A percentile compares a stretch with the other conserved stretches of the same genome.
Evolutionary conservation across 2,113 vertebrate genomes (phyloP).

Genomic region (Orientallactaga bullata): DNA sequence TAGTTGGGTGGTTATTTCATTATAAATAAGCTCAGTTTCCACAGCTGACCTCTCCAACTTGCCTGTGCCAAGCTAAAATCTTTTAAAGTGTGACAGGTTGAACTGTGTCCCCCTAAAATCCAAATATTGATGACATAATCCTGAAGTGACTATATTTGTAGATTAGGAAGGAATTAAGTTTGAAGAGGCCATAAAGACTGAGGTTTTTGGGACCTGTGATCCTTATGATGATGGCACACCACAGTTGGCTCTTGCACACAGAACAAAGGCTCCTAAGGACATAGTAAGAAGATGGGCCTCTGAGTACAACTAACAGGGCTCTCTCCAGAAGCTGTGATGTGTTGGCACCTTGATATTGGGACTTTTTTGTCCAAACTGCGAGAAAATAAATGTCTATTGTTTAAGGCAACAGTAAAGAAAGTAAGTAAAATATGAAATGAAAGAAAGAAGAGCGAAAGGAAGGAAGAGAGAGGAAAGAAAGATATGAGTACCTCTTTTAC

Average conservation of each 20-base stretch:
- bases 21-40: not conserved
- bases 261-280: not conserved
- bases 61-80: conserved; percentile 1
- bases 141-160: not conserved
- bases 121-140: not conserved
- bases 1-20: not conserved
- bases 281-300: not conserved
- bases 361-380: not conserved
- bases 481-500: not conserved
- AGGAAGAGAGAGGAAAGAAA: too few species aligned
- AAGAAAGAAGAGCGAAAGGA: too few species aligned
- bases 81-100: not conserved
- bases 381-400: conserved; percentile 13
- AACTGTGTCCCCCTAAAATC: not conserved
- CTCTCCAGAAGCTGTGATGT: not conserved
- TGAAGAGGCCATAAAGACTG: not conserved
- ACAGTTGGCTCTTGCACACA: not conserved
- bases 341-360: not conserved
- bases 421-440: not conserved
- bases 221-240: not conserved
- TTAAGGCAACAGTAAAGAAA: not conserved
- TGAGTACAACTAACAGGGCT: not conserved
- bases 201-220: not conserved
- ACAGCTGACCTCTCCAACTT: not conserved
- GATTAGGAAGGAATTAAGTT: not conserved